phyloP scores from a whole-genome alignment of 2,888 invertebrate genomes.

The Ligdia adustata region DNA sequence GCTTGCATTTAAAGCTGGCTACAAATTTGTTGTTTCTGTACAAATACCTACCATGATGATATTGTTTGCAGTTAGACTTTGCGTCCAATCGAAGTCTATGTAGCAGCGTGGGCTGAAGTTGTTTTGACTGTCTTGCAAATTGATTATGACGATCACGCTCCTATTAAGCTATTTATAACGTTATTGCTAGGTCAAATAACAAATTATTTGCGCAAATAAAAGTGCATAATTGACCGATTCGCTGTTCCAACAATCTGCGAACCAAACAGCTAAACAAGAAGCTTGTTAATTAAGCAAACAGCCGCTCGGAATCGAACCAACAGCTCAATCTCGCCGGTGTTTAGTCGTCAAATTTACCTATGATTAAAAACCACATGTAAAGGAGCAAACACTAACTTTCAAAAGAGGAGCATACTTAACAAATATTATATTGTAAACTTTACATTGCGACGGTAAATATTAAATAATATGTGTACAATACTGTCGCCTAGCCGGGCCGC shows the following conservation, averaged over 20 bases:
- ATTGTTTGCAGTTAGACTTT: slow-evolving; percentile 81
- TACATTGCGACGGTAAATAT: slow-evolving; percentile 79
- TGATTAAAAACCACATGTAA: slow-evolving; percentile 78
- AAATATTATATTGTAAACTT: slow-evolving; percentile 83
- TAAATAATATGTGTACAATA: slow-evolving; percentile 82
- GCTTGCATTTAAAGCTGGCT: slow-evolving; percentile 82
- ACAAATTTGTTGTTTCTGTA: slow-evolving; percentile 83
- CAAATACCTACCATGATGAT: slow-evolving; percentile 82
- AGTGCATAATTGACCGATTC: slow-evolving; percentile 30
- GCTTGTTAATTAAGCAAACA: slow-evolving; percentile 40
- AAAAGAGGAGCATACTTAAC: slow-evolving; percentile 80
- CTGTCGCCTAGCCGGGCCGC: slow-evolving; percentile 67
- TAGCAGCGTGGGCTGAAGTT: slow-evolving; percentile 54
- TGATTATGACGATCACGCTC: slow-evolving; percentile 62
- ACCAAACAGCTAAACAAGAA: slow-evolving; percentile 34
- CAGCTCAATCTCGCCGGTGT: slow-evolving; percentile 53
- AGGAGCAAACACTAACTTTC: slow-evolving; percentile 74
- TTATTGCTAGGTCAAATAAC: not conserved
- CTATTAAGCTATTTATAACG: not conserved
- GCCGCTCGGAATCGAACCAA: slow-evolving; percentile 44
- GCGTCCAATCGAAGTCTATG: slow-evolving; percentile 78
- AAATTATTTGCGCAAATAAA: slow-evolving; percentile 13
- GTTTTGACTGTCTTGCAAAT: slow-evolving; percentile 70
- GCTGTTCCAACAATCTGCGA: slow-evolving; percentile 32
- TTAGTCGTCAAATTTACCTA: slow-evolving; percentile 75